These are phyloP conservation scores for Epizoanthus ramosus DNA, from an alignment of 92 coral and sea anemone genomes.

Conservation along the genomic window DNA sequence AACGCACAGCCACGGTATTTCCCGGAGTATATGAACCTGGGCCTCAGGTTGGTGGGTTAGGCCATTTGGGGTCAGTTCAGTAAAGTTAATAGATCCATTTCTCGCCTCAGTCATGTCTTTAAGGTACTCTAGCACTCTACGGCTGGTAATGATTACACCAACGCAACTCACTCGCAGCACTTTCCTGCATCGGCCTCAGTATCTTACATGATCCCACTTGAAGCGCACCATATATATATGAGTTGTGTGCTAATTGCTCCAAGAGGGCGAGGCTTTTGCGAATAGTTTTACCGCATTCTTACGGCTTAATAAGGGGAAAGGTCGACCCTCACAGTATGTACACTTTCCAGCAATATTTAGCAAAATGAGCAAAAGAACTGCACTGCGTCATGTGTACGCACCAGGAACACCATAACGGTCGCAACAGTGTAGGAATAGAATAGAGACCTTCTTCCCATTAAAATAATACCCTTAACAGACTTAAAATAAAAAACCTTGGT, in stretches of 20 bases:
- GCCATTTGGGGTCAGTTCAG: background rate
- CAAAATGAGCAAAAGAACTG: too few species aligned
- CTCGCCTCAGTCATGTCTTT: background rate
- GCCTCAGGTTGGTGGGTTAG: background rate
- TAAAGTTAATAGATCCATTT: background rate
- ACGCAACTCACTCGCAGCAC: background rate
- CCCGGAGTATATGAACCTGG: background rate
- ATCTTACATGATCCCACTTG: background rate
- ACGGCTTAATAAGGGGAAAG: background rate
- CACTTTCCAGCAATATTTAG: background rate
- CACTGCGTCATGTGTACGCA: too few species aligned
- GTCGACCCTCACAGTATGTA: background rate
- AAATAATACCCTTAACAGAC: too few species aligned
- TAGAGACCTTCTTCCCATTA: too few species aligned
- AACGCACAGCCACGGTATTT: constrained; percentile 9
- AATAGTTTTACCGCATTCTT: background rate
- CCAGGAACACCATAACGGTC: too few species aligned
- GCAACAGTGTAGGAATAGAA: too few species aligned
- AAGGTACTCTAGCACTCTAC: background rate
- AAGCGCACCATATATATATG: background rate
- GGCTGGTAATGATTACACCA: background rate
- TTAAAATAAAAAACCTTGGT: too few species aligned
- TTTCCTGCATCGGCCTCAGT: background rate
- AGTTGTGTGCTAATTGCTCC: constrained; percentile 4
- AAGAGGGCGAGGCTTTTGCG: constrained; percentile 9